Percentiles rank a stretch among this genome's conserved stretches.
phyloP scores from a whole-genome alignment of 2,888 invertebrate genomes.

The Dichetophora obliterata region DNA sequence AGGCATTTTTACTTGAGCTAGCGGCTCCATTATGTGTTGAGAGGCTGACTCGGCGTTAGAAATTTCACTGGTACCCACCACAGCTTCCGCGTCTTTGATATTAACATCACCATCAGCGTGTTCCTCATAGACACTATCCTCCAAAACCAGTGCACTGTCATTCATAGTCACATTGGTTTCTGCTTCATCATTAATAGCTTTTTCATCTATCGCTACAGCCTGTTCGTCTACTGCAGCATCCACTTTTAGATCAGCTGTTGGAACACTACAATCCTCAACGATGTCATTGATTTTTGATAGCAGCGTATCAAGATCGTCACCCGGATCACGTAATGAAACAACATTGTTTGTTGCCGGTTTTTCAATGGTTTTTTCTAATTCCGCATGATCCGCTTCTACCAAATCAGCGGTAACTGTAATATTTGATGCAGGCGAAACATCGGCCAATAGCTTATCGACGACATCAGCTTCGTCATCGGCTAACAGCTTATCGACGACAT shows the following conservation, averaged over 20 bases:
- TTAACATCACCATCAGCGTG: background rate
- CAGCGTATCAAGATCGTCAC: conserved; percentile 57
- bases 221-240: background rate
- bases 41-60: background rate
- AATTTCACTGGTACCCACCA: background rate
- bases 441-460: conserved; percentile 41
- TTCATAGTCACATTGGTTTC: conserved; percentile 16
- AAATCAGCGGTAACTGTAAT: conserved; percentile 32
- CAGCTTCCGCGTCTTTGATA: background rate
- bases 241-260: background rate
- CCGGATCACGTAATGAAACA: conserved; percentile 50
- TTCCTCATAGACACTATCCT: conserved; percentile 14
- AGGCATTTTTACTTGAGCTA: background rate
- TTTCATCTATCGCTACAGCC: background rate
- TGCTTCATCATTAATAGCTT: background rate
- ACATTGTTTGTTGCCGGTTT: background rate
- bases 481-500: conserved; percentile 47
- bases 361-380: conserved; percentile 21
- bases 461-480: conserved; percentile 48
- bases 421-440: conserved; percentile 27
- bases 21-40: background rate
- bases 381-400: conserved; percentile 42
- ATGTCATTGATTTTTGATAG: conserved; percentile 58
- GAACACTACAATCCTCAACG: conserved; percentile 55
- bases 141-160: conserved; percentile 24